Percentiles rank a stretch among this genome's conserved stretches.
Evolutionary conservation across 2,888 invertebrate genomes (phyloP).

Genomic region (Amblyteles armatorius): DNA sequence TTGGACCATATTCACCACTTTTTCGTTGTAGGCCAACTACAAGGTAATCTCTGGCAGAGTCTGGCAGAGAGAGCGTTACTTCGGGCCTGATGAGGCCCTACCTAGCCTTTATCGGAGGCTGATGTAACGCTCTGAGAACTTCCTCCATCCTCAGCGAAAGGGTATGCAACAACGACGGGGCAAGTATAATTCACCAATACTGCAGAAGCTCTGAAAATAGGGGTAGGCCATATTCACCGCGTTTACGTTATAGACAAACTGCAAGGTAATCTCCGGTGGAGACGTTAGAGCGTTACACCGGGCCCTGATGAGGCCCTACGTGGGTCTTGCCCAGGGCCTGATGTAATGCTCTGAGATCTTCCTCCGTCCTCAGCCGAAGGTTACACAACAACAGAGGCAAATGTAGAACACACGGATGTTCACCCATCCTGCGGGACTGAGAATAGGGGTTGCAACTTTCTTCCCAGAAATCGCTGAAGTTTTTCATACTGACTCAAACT

Average conservation of each 20-base stretch:
- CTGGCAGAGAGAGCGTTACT: not conserved
- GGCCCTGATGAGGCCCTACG: too few species aligned
- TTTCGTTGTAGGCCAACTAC: not conserved
- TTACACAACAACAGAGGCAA: not conserved
- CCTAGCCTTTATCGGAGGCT: too few species aligned
- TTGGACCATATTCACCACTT: not conserved
- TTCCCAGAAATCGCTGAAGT: constrained; percentile 34
- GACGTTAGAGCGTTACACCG: too few species aligned
- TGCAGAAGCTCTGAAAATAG: constrained; percentile 2
- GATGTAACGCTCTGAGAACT: not conserved
- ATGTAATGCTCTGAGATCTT: too few species aligned
- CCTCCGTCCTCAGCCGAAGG: not conserved
- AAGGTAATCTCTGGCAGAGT: not conserved
- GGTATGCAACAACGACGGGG: not conserved
- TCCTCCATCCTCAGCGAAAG: not conserved
- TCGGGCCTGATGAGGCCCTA: not conserved
- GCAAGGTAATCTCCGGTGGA: too few species aligned
- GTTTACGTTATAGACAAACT: too few species aligned
- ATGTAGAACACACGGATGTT: constrained; percentile 14
- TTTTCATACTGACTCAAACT: constrained; percentile 31
- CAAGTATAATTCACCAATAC: not conserved
- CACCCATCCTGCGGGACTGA: not conserved
- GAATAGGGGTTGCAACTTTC: constrained; percentile 17
- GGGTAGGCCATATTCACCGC: too few species aligned
- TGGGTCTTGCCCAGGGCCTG: too few species aligned